A percentile compares a stretch with the other conserved stretches of the same genome.
These are phyloP conservation scores for Bombylius major DNA, from an alignment of 2,888 invertebrate genomes.

Conservation along the genomic window DNA sequence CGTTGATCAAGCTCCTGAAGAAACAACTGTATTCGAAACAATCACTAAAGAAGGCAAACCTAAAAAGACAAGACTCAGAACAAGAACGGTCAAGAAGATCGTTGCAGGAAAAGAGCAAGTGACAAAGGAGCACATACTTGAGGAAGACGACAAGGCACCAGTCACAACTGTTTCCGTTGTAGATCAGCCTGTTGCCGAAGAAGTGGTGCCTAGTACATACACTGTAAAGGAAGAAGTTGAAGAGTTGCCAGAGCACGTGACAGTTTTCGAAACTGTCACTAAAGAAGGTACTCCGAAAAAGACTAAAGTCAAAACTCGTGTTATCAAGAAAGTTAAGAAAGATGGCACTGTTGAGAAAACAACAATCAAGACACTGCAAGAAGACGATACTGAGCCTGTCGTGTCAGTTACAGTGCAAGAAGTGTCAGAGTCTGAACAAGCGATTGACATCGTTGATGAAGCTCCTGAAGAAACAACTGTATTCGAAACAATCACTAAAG, in stretches of 20 bases:
- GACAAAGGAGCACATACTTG: constrained; percentile 31
- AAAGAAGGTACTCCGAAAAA: constrained; percentile 22
- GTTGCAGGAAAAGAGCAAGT: constrained; percentile 26
- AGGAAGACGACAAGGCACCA: constrained; percentile 28
- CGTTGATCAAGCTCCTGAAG: constrained; percentile 19
- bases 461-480: constrained; percentile 26
- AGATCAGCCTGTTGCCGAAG: constrained; percentile 14
- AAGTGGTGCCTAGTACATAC: constrained; percentile 20
- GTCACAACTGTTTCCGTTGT: constrained; percentile 23
- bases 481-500: constrained; percentile 31
- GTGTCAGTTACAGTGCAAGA: constrained; percentile 20
- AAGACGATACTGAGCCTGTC: constrained; percentile 25
- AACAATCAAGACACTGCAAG: constrained; percentile 27
- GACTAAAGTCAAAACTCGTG: constrained; percentile 18
- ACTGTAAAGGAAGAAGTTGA: constrained; percentile 15
- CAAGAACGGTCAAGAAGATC: constrained; percentile 23
- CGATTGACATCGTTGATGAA: constrained; percentile 10
- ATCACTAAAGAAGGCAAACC: constrained; percentile 22
- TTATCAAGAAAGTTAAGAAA: constrained; percentile 15
- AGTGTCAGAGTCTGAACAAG: constrained; percentile 24
- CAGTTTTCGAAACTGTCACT: constrained; percentile 19
- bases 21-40: constrained; percentile 18
- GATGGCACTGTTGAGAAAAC: constrained; percentile 25
- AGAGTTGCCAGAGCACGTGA: constrained; percentile 19
- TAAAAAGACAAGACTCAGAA: constrained; percentile 19